Base-by-base conservation (phyloP, 2,113 vertebrate genomes). In the Rousettus leschenaultii region DNA sequence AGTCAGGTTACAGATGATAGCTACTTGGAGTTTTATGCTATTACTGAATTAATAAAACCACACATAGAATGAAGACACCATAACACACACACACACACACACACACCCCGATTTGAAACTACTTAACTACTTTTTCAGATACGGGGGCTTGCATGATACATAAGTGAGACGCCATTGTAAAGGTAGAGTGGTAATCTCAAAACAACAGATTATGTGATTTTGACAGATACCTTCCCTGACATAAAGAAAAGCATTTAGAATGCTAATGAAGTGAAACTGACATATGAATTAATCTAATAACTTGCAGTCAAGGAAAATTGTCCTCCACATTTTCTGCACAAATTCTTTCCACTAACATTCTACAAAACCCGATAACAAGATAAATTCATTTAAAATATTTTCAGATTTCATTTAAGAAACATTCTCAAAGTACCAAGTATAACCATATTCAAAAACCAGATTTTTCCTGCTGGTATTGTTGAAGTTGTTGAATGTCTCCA, bases 121-220 rank as follows among this genome's bases (percentile, higher is more conserved):
- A 40, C 68, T 85, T n/a, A n/a, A n/a, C n/a, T n/a, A n/a, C n/a
- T 21, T 84, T 97, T 90, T 90, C 61, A 57, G 70, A 48, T 30
- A 96, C 61, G 96, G 18, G 95, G 82, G 13, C 94, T 96, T 98
- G 19, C 68, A 68, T 95, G 91, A 95, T 91, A 92, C 28, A 89
- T 77, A 95, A 96, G 92, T 73, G 59, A 90, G 92, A 33, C 0
- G 28, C 4, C 89, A 57, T n/a, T 91, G 16, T 74, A 96, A 97
- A 97, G 45, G 33, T 18, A 71, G 91, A 97, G 55, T 68, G 86
- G 24, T 85, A 80, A 79, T 93, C 74, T 97, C 24, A 77, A 89
- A 59, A 33, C 92, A 96, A 96, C 86, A 93, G 97, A 89, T 97
- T 51, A 78, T 97, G 74, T 94, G 88, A 43, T 57, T 93, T 97